Evolutionary conservation across 2,113 vertebrate species (phyloP).

Genomic region (Ginglymostoma cirratum): DNA sequence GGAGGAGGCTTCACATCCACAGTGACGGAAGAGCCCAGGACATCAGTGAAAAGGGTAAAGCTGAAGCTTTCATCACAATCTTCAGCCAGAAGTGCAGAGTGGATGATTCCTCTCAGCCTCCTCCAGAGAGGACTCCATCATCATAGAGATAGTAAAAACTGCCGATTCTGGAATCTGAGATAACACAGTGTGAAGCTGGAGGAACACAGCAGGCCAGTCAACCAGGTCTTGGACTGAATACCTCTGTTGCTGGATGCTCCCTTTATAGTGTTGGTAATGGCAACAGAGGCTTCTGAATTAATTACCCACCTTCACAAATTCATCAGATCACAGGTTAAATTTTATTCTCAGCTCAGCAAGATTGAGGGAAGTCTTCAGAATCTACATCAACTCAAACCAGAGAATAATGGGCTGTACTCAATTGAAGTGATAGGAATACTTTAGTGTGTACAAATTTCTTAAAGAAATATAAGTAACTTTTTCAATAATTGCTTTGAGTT

Average conservation of each 20-base stretch:
- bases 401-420: constrained; percentile 69
- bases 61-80: too few relatives aligned
- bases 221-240: constrained; percentile 89
- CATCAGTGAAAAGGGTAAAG: too few relatives aligned
- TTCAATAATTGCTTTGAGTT: constrained; percentile 3
- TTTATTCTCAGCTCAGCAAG: constrained; percentile 85
- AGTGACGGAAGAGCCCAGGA: too few relatives aligned
- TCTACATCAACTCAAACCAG: constrained; percentile 60
- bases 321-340: constrained; percentile 78
- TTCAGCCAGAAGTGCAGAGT: too few relatives aligned
- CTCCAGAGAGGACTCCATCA: too few relatives aligned
- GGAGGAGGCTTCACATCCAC: too few relatives aligned
- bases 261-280: constrained; percentile 84
- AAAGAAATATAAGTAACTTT: background rate
- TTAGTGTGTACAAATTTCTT: constrained; percentile 50
- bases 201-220: too few relatives aligned
- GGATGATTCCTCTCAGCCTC: too few relatives aligned
- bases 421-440: constrained; percentile 87
- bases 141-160: too few relatives aligned
- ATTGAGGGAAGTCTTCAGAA: constrained; percentile 78
- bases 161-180: too few relatives aligned
- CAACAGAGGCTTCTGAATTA: constrained; percentile 74
- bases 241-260: constrained; percentile 85
- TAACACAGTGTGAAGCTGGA: too few relatives aligned
- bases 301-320: constrained; percentile 73